Evolutionary conservation across 1,140 invertebrate genomes (phyloP).

Genomic region (Chrysomallon squamiferum): DNA sequence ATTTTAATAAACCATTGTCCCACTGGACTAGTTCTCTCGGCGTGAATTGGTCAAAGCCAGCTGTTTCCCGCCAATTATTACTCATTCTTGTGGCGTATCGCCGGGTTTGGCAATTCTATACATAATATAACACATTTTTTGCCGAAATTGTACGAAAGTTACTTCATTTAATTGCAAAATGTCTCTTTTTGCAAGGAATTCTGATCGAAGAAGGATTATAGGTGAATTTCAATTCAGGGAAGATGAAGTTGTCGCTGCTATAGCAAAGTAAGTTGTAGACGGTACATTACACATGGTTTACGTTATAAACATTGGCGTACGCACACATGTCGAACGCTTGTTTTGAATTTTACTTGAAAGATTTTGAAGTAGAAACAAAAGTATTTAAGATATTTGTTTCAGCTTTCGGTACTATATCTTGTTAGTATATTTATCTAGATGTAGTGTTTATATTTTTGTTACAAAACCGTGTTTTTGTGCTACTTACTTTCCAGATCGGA

Average conservation of each 20-base stretch:
- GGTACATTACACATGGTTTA: conserved; percentile 40
- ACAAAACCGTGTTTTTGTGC: no score
- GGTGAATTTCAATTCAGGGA: conserved; percentile 35
- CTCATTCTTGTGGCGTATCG: conserved; percentile 48
- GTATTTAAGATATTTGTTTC: no score
- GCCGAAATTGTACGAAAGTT: conserved; percentile 2
- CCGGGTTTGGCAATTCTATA: conserved; percentile 26
- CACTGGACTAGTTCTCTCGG: conserved; percentile 8
- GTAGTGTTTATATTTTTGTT: no score
- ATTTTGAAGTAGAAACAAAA: no score
- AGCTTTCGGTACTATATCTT: no score
- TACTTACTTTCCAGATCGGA: not conserved
- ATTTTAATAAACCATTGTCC: not conserved
- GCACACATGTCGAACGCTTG: conserved; percentile 33
- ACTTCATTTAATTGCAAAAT: conserved; percentile 26
- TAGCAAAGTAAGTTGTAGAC: conserved; percentile 47
- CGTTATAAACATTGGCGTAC: conserved; percentile 53
- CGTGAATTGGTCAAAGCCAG: conserved; percentile 51
- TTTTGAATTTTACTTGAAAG: conserved; percentile 18
- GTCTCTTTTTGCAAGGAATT: conserved; percentile 38
- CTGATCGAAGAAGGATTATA: conserved; percentile 34
- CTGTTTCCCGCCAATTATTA: conserved; percentile 61
- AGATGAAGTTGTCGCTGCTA: conserved; percentile 41
- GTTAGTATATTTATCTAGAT: no score
- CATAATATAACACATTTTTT: conserved; percentile 14